Conservation (phyloP, 1,140 invertebrate species). For the Leptestheria dahalacensis region DNA sequence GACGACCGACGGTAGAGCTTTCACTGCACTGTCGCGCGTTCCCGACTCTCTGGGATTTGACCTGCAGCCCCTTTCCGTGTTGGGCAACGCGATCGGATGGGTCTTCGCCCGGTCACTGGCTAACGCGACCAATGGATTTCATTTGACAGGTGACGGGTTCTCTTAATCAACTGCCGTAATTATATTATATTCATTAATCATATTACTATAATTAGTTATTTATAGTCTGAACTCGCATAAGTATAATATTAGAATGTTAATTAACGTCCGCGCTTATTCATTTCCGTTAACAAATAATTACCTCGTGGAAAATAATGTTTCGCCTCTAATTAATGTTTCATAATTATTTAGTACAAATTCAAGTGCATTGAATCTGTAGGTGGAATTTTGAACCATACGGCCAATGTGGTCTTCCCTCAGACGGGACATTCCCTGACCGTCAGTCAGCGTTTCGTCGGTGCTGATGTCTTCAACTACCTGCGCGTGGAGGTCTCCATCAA, state of each 20-base stretch:
- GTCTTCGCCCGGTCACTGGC: conserved; percentile 67
- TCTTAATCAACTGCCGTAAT: no score
- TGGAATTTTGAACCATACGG: conserved; percentile 65
- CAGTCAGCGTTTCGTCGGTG: conserved; percentile 59
- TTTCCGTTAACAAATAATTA: conserved; percentile 12
- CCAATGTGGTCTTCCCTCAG: conserved; percentile 51
- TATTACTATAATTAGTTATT: no score
- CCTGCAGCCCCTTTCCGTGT: conserved; percentile 57
- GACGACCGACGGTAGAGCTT: conserved; percentile 69
- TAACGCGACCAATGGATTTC: conserved; percentile 67
- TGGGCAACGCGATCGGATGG: conserved; percentile 76
- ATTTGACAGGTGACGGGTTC: conserved; percentile 58
- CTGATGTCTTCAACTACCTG: conserved; percentile 83
- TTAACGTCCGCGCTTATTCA: no score
- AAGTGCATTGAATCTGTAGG: no score
- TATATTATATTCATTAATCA: no score
- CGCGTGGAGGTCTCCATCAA: conserved; percentile 56
- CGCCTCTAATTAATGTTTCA: background rate
- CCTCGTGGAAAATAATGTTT: background rate
- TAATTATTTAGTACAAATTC: no score
- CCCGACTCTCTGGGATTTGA: conserved; percentile 52
- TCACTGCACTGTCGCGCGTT: conserved; percentile 74
- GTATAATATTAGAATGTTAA: conserved; percentile 12
- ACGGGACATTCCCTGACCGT: conserved; percentile 53
- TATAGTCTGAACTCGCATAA: background rate